Conservation (phyloP, 53 echinoderm and acorn worm species). For the Crossaster papposus region DNA sequence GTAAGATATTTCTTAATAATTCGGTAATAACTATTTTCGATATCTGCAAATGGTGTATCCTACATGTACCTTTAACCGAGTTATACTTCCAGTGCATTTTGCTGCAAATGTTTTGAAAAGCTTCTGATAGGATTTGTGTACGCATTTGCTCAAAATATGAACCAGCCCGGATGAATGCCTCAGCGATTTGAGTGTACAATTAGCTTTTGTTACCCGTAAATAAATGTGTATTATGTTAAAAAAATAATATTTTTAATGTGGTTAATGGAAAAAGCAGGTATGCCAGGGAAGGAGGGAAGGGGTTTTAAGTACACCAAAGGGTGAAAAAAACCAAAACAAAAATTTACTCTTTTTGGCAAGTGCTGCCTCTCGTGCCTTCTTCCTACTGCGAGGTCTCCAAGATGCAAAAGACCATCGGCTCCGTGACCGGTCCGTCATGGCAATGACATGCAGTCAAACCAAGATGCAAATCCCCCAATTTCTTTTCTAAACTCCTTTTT, state of each 20-base stretch:
- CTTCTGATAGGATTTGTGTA: too few relatives aligned
- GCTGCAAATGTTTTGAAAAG: too few relatives aligned
- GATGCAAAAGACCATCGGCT: slow-evolving; percentile 64
- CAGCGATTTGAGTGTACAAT: too few relatives aligned
- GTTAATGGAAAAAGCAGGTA: slow-evolving; percentile 11
- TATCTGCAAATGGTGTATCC: too few relatives aligned
- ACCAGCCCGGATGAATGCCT: too few relatives aligned
- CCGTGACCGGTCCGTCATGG: slow-evolving; percentile 57
- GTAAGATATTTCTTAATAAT: too few relatives aligned
- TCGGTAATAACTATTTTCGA: too few relatives aligned
- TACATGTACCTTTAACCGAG: too few relatives aligned
- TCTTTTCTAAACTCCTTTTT: background rate
- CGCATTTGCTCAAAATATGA: too few relatives aligned
- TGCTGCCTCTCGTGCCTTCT: slow-evolving; percentile 51
- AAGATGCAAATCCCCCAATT: background rate
- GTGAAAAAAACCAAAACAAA: background rate
- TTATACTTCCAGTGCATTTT: too few relatives aligned
- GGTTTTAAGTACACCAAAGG: background rate
- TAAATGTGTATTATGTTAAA: too few relatives aligned
- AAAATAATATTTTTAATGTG: background rate
- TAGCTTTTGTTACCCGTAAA: too few relatives aligned
- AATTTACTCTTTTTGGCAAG: slow-evolving; percentile 64
- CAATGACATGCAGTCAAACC: slow-evolving; percentile 47
- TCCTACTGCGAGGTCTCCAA: slow-evolving; percentile 52
- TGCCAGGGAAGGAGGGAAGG: background rate